A percentile compares a stretch with the other conserved stretches of the same genome.
These are phyloP conservation scores for Nettapus auritus DNA, from an alignment of 2,113 vertebrate species.

Conservation along the genomic window DNA sequence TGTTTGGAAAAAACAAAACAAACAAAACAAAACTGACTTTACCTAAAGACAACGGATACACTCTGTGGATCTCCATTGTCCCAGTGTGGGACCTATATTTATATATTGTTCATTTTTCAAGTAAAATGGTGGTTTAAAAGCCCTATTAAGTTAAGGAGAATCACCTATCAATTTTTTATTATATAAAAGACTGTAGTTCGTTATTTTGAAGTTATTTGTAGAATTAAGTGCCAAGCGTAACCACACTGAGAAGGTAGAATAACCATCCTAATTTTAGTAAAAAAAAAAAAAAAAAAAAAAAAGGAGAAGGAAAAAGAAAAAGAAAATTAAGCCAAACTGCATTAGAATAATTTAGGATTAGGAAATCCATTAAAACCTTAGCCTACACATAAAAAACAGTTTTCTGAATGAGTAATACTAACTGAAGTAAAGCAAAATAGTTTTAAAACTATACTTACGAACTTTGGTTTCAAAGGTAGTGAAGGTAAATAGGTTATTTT, in stretches of 20 bases:
- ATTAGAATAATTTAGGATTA: neutral
- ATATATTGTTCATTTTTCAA: neutral
- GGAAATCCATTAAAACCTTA: neutral
- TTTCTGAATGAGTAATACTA: neutral
- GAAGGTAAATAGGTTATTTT: neutral
- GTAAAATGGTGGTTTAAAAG: neutral
- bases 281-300: neutral
- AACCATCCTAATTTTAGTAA: neutral
- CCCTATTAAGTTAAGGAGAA: neutral
- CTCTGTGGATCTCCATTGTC: neutral
- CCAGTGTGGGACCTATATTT: neutral
- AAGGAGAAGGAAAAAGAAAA: neutral
- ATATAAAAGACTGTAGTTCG: neutral
- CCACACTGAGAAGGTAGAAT: neutral
- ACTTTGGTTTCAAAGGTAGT: neutral
- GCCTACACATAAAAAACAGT: neutral
- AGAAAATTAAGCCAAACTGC: neutral
- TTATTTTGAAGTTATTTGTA: neutral
- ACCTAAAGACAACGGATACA: neutral
- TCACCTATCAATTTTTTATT: neutral
- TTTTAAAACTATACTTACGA: neutral
- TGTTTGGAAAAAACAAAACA: accelerated
- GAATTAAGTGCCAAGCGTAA: neutral
- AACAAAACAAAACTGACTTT: neutral
- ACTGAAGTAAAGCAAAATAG: neutral